Conservation (phyloP, 2,888 invertebrate species). For the Drosophila atripex region DNA sequence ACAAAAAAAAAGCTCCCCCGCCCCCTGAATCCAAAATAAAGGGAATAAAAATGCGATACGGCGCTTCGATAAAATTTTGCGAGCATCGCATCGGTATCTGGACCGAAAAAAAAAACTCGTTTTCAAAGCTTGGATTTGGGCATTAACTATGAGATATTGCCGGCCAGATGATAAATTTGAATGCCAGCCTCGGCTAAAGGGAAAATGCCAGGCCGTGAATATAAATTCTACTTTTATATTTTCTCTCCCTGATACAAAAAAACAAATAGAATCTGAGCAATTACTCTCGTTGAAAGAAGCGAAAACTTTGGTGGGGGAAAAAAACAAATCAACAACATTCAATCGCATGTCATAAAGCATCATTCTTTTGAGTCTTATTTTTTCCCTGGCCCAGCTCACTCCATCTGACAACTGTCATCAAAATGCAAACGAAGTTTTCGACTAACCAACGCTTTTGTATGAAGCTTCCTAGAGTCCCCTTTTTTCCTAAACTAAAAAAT, state of each 20-base stretch:
- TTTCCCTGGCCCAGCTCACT: neutral
- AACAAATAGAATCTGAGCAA: constrained; percentile 26
- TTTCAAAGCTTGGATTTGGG: neutral
- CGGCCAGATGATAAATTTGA: constrained; percentile 39
- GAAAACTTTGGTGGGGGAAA: constrained; percentile 22
- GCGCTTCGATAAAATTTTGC: constrained; percentile 40
- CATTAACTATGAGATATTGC: constrained; percentile 4
- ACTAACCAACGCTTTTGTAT: constrained; percentile 61
- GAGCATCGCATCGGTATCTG: neutral
- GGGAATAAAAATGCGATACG: constrained; percentile 56
- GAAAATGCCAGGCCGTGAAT: constrained; percentile 26
- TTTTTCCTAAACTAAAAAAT: constrained; percentile 32
- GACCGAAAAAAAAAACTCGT: constrained; percentile 5
- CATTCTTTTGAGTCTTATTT: constrained; percentile 43
- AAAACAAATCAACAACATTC: constrained; percentile 72
- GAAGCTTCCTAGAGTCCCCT: constrained; percentile 36
- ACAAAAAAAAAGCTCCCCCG: constrained; percentile 40
- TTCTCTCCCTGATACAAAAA: constrained; percentile 2
- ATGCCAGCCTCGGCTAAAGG: constrained; percentile 38
- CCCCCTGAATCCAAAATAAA: constrained; percentile 31
- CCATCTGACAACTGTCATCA: constrained; percentile 70
- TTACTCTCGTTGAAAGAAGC: constrained; percentile 35
- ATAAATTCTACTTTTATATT: constrained; percentile 37
- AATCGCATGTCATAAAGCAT: constrained; percentile 77
- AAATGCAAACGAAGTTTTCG: constrained; percentile 75